These are phyloP conservation scores for Acanthis flammea DNA, from an alignment of 2,797 vertebrate species.

Conservation along the genomic window DNA sequence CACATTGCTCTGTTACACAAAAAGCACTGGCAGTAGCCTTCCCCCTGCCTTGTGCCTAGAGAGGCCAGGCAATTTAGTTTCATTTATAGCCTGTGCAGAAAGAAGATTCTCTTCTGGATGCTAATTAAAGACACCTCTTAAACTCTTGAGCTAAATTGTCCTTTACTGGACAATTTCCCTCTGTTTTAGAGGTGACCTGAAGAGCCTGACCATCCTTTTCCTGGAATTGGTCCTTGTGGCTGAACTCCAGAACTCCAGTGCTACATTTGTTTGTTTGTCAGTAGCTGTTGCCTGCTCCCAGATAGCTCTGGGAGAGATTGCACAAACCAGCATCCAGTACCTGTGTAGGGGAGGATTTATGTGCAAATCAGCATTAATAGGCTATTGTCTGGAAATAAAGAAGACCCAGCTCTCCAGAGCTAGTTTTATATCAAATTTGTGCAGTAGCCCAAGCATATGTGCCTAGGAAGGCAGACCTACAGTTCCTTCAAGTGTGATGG, in stretches of 20 bases:
- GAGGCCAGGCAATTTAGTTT: background rate
- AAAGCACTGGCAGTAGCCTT: background rate
- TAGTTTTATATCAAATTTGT: background rate
- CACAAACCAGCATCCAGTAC: background rate
- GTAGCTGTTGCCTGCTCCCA: background rate
- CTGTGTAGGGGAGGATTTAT: background rate
- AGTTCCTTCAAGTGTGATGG: background rate
- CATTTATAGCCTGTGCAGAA: background rate
- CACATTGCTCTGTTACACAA: background rate
- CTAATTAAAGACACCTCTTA: conserved; percentile 7
- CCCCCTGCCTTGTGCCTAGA: background rate
- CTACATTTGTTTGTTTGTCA: background rate
- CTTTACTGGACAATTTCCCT: background rate
- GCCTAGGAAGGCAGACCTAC: background rate
- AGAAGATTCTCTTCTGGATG: background rate
- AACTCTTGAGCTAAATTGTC: background rate
- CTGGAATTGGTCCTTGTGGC: background rate
- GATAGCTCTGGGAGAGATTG: background rate
- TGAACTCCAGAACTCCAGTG: background rate
- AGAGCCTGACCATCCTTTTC: background rate
- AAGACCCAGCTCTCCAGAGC: background rate
- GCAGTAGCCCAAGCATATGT: background rate
- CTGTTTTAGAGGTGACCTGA: background rate
- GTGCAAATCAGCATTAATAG: background rate
- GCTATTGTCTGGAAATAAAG: background rate